Evolutionary conservation across 1,140 invertebrate genomes (phyloP), one percentile per base, ranked within the genome.

Genomic region (Lineus longissimus): DNA sequence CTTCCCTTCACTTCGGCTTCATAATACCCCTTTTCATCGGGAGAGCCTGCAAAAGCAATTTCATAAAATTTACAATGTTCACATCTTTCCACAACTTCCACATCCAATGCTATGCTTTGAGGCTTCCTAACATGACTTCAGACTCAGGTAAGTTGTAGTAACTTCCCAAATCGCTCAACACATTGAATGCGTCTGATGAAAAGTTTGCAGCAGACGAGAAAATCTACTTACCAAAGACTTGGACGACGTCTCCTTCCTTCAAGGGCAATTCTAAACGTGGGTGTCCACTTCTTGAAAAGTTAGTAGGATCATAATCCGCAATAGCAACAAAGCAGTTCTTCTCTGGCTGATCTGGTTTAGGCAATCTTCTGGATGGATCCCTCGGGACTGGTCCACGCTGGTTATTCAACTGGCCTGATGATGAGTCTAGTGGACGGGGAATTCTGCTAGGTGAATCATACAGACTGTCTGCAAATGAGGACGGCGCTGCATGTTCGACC

Each of bases 11-110:
- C 70, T 57, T 72, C 73, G 51, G 71, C 75, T 59, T 76, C 70
- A 67, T 67, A 74, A 59, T 78, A 78, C 23, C 76, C 76, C 54
- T 62, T 66, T 2, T 67, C 64, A 60, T 76, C 71, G 47, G 70
- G 59, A 13, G 69, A 65, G 36, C 75, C 76, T 77, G 55, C 11
- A 64, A 67, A 31, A 30, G 25, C 29, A 61, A 65, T 54, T 13
- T 43, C 19, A 13, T 43, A n/a, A n/a, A n/a, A n/a, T n/a, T n/a
- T n/a, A n/a, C n/a, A n/a, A n/a, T n/a, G n/a, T n/a, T n/a, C n/a
- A n/a, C n/a, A n/a, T n/a, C n/a, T n/a, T n/a, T n/a, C n/a, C n/a
- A n/a, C n/a, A n/a, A n/a, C n/a, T n/a, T n/a, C n/a, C n/a, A n/a
- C n/a, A n/a, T n/a, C n/a, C n/a, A n/a, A n/a, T n/a, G n/a, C n/a